Evolutionary conservation across 2,888 invertebrate genomes (phyloP).

Genomic region (Drosophila fulvimacula): DNA sequence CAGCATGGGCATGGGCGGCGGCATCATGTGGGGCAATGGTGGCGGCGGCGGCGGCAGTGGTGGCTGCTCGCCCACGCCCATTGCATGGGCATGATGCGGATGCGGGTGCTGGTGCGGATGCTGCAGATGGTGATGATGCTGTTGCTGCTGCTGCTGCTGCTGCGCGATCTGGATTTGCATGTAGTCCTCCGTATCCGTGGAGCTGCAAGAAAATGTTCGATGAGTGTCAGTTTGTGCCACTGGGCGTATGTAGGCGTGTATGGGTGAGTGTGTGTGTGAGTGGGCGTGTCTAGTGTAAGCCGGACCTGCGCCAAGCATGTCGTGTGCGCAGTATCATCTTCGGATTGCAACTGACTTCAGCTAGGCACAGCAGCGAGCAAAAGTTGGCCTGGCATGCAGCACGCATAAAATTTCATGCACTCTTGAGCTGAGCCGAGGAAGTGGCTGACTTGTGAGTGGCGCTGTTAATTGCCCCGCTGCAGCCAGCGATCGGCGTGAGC

Average conservation of each 20-base stretch:
- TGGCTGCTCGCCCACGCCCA: conserved; percentile 68
- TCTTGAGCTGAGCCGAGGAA: conserved; percentile 49
- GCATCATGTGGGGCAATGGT: conserved; percentile 85
- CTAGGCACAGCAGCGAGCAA: conserved; percentile 24
- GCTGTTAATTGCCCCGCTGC: conserved; percentile 57
- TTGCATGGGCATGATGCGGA: conserved; percentile 70
- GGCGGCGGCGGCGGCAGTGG: conserved; percentile 85
- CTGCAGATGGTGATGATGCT: conserved; percentile 37
- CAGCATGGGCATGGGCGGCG: conserved; percentile 86
- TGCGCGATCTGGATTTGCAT: conserved; percentile 87
- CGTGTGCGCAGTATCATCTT: conserved; percentile 82
- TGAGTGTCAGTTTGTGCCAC: background rate
- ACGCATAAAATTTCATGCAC: conserved; percentile 82
- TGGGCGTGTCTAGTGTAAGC: background rate
- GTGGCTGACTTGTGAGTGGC: background rate
- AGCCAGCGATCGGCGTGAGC: conserved; percentile 20
- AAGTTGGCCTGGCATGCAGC: conserved; percentile 57
- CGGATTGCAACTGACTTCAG: conserved; percentile 73
- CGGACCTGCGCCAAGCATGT: conserved; percentile 80
- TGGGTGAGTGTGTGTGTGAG: background rate
- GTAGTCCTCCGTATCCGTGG: conserved; percentile 85
- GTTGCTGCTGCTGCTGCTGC: conserved; percentile 65
- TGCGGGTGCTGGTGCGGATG: conserved; percentile 34
- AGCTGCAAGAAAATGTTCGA: conserved; percentile 67
- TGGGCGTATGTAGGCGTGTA: too few relatives aligned